Base-by-base conservation (phyloP, 2,797 vertebrate species). In the Poecile montanus region DNA sequence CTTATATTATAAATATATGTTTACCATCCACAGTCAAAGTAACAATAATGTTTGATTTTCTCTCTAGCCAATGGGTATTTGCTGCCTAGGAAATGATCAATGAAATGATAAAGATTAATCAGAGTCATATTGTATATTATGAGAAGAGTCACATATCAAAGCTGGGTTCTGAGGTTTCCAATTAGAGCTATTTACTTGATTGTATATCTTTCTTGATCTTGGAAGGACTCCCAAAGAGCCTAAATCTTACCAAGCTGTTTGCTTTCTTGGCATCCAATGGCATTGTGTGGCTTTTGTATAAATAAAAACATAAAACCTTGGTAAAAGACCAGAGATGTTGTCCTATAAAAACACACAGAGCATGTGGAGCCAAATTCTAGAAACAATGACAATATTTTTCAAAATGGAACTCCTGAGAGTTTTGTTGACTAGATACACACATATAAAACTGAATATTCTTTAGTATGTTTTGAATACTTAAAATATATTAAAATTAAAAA, bases 81-180 rank as follows among this genome's bases (percentile, higher is more conserved):
- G 16, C 66, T 93, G 79, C 77, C 44, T 71, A 61, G 42, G 40
- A 93, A 88, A 16, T 51, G 89, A 76, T 79, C 83, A 89, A 22
- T n/a, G 47, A 88, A 94, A 73, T 77, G 9, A 88, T 82, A 88
- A 94, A 86, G 40, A 20, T 73, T 48, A 91, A 87, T 82, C 83
- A 90, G 87, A 61, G 57, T 34, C 13, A 22, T 42, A 48, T 20
- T 92, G 36, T 50, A 14, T 79, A 47, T 76, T 74, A 75, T 70
- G 67, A 76, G 63, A 71, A 91, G 38, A 82, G 44, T 56, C 73
- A 82, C 51, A 68, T 76, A 89, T 82, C 70, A 91, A 81, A 92
- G 40, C 45, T 42, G 32, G 16, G 19, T 85, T 91, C 53, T 94
- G 45, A 82, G 27, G 16, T 67, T 93, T 84, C 73, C 48, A 78